phyloP scores from a whole-genome alignment of 1,140 invertebrate species.

The Pomacea maculata region DNA sequence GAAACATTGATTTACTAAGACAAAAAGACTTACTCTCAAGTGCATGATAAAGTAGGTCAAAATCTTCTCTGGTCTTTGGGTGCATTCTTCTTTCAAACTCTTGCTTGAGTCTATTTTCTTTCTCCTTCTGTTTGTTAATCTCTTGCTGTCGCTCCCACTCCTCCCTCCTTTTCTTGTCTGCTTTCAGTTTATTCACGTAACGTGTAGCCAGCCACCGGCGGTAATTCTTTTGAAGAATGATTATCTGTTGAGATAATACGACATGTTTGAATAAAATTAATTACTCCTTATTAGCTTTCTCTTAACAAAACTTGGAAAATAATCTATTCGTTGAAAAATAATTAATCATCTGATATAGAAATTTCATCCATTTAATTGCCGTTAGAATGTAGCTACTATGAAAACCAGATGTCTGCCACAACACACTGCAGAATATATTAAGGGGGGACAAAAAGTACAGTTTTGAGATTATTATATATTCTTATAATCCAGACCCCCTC shows the following conservation, averaged over 20 bases:
- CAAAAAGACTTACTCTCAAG: slow-evolving; percentile 60
- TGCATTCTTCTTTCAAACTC: slow-evolving; percentile 65
- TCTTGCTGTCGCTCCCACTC: slow-evolving; percentile 63
- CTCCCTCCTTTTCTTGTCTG: slow-evolving; percentile 53
- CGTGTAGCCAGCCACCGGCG: slow-evolving; percentile 53
- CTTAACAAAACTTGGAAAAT: neutral
- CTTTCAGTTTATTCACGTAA: slow-evolving; percentile 54
- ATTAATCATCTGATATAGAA: no score
- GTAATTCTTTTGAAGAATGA: slow-evolving; percentile 56
- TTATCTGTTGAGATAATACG: slow-evolving; percentile 36
- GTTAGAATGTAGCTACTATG: no score
- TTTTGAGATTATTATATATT: no score
- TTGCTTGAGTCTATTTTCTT: slow-evolving; percentile 61
- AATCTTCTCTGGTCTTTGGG: slow-evolving; percentile 65
- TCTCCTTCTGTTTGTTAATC: slow-evolving; percentile 62
- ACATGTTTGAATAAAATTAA: no score
- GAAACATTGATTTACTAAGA: no score
- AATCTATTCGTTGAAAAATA: no score
- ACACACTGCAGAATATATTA: no score
- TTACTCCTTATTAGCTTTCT: no score
- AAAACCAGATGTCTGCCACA: no score
- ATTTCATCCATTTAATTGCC: no score
- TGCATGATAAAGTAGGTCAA: slow-evolving; percentile 65
- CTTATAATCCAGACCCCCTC: no score
- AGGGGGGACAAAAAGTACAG: no score